phyloP scores from a whole-genome alignment of 2,888 invertebrate species.

The Cremastinae sp. region DNA sequence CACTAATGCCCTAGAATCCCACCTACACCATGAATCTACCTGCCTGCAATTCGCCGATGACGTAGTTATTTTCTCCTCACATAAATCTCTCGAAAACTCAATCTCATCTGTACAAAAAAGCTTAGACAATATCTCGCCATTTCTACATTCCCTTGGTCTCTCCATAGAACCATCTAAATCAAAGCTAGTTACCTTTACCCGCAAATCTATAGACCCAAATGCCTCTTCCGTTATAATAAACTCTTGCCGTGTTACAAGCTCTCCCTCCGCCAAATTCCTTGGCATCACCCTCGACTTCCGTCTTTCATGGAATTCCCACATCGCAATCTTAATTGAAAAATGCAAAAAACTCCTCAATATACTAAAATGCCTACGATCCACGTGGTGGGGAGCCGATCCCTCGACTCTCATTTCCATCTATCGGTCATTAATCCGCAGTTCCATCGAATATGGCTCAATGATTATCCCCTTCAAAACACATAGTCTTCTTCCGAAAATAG shows the following conservation, averaged over 20 bases:
- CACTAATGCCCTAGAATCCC: slow-evolving; percentile 23
- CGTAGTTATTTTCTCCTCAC: slow-evolving; percentile 19
- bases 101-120: slow-evolving; percentile 6
- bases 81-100: neutral
- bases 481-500: neutral
- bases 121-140: neutral
- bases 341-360: slow-evolving; percentile 41
- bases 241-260: neutral
- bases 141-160: slow-evolving; percentile 14
- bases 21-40: slow-evolving; percentile 5
- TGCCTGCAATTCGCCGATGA: slow-evolving; percentile 52
- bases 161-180: slow-evolving; percentile 37
- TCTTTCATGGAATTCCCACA: slow-evolving; percentile 11
- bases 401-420: slow-evolving; percentile 18
- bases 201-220: neutral
- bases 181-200: slow-evolving; percentile 30
- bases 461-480: slow-evolving; percentile 1
- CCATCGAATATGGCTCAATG: slow-evolving; percentile 37
- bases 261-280: slow-evolving; percentile 33
- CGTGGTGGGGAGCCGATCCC: slow-evolving; percentile 50
- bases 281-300: slow-evolving; percentile 34
- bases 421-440: slow-evolving; percentile 30
- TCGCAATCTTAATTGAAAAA: slow-evolving; percentile 21
- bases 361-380: slow-evolving; percentile 33
- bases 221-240: neutral